Percentiles rank a stretch among this genome's conserved stretches.
phyloP scores from a whole-genome alignment of 2,113 vertebrate genomes.

The Poeciliopsis prolifica region DNA sequence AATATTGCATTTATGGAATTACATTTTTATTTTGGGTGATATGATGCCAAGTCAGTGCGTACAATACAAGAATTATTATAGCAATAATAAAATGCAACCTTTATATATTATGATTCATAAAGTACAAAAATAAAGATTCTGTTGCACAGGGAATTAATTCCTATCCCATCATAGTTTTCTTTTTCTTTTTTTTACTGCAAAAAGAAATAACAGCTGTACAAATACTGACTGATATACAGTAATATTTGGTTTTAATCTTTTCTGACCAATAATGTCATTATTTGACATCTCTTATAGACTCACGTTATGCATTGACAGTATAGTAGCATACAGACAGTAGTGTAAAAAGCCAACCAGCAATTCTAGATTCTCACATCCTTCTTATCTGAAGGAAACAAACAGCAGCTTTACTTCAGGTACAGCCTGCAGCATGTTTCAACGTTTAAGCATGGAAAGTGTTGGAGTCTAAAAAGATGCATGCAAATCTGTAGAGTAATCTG shows the following conservation, averaged over 20 bases:
- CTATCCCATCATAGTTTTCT: slow-evolving; percentile 43
- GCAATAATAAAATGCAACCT: slow-evolving; percentile 61
- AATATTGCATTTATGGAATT: slow-evolving; percentile 26
- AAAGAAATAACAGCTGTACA: slow-evolving; percentile 40
- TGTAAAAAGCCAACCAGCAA: slow-evolving; percentile 19
- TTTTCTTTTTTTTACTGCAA: slow-evolving; percentile 28
- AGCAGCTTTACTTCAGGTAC: slow-evolving; percentile 25
- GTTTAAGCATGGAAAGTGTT: slow-evolving; percentile 70
- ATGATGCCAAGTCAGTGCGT: slow-evolving; percentile 39
- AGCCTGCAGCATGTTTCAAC: slow-evolving; percentile 10
- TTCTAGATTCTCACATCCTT: slow-evolving; percentile 31
- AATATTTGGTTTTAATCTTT: slow-evolving; percentile 10
- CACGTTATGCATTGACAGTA: slow-evolving; percentile 19
- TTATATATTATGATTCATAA: slow-evolving; percentile 79
- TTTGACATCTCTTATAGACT: background rate
- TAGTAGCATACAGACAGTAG: slow-evolving; percentile 34
- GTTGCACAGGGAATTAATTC: slow-evolving; percentile 61
- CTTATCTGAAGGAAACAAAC: background rate
- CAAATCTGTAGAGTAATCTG: slow-evolving; percentile 87
- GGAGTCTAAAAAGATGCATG: slow-evolving; percentile 81
- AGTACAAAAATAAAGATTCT: slow-evolving; percentile 84
- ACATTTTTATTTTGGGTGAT: slow-evolving; percentile 63
- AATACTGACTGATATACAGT: slow-evolving; percentile 38
- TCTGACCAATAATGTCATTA: slow-evolving; percentile 5
- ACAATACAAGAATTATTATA: slow-evolving; percentile 69